phyloP scores from a whole-genome alignment of 1,140 invertebrate species.

The Drosophila subpulchrella region DNA sequence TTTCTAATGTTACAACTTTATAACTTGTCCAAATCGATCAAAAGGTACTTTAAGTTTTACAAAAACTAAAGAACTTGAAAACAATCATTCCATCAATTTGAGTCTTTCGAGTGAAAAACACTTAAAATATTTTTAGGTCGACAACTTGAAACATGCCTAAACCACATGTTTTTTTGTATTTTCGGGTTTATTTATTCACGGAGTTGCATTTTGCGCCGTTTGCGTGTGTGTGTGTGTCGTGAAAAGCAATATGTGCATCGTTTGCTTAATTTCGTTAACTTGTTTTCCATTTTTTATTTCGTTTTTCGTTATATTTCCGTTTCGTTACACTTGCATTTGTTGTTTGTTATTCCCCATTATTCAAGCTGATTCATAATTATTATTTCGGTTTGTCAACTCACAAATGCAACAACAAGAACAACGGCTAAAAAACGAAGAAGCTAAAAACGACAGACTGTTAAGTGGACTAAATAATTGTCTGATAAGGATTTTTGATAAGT shows the following conservation, averaged over 20 bases:
- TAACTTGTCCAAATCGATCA: too few relatives aligned
- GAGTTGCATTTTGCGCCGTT: slow-evolving; percentile 18
- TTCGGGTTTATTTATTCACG: slow-evolving; percentile 14
- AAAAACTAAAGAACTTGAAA: not conserved
- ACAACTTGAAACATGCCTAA: slow-evolving; percentile 27
- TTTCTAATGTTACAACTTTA: too few relatives aligned
- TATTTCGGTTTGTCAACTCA: slow-evolving; percentile 65
- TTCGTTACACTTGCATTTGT: slow-evolving; percentile 43
- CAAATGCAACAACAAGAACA: not conserved
- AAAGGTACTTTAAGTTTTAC: too few relatives aligned
- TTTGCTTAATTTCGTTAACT: slow-evolving; percentile 34
- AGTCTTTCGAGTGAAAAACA: not conserved
- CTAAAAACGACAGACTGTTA: slow-evolving; percentile 27
- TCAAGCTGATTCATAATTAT: slow-evolving; percentile 77
- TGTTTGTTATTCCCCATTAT: slow-evolving; percentile 32
- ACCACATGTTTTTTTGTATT: slow-evolving; percentile 26
- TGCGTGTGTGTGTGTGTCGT: slow-evolving; percentile 7
- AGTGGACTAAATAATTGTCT: slow-evolving; percentile 49
- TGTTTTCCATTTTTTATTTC: slow-evolving; percentile 32
- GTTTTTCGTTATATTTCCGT: slow-evolving; percentile 52
- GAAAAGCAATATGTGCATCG: slow-evolving; percentile 28
- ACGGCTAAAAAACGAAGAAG: slow-evolving; percentile 6
- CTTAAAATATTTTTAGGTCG: slow-evolving; percentile 5
- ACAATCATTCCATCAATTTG: not conserved
- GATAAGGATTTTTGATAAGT: slow-evolving; percentile 43